phyloP scores from a whole-genome alignment of 2,113 vertebrate species.

The Thinocorus orbignyianus region DNA sequence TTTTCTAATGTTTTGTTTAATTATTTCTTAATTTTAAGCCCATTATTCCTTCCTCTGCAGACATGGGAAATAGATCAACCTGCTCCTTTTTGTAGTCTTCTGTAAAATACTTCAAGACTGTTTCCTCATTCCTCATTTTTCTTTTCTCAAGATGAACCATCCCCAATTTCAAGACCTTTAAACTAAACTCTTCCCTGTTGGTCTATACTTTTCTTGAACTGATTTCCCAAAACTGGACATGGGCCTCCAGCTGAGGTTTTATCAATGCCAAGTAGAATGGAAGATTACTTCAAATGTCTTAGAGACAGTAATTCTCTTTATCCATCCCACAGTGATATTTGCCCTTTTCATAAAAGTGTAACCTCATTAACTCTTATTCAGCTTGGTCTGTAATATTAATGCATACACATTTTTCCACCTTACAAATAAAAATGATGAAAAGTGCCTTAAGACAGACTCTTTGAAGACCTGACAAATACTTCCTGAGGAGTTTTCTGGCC shows the following conservation, averaged over 20 bases:
- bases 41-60: neutral
- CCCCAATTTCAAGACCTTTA: neutral
- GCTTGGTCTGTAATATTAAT: neutral
- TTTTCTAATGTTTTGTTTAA: neutral
- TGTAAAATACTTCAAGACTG: neutral
- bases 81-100: neutral
- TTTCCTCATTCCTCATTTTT: neutral
- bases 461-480: neutral
- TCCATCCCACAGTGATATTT: neutral
- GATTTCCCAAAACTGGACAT: neutral
- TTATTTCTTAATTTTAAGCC: neutral
- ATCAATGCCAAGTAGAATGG: neutral
- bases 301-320: neutral
- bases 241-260: neutral
- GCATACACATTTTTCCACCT: neutral
- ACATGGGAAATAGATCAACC: neutral
- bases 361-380: neutral
- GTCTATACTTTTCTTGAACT: neutral
- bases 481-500: neutral
- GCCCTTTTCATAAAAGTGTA: neutral
- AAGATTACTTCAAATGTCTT: neutral
- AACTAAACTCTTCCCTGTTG: neutral
- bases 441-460: neutral
- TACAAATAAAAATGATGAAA: neutral
- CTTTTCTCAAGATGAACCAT: neutral